These are phyloP conservation scores for Pseudomyrmex cubaensis DNA, from an alignment of 1,140 invertebrate species.

Conservation along the genomic window DNA sequence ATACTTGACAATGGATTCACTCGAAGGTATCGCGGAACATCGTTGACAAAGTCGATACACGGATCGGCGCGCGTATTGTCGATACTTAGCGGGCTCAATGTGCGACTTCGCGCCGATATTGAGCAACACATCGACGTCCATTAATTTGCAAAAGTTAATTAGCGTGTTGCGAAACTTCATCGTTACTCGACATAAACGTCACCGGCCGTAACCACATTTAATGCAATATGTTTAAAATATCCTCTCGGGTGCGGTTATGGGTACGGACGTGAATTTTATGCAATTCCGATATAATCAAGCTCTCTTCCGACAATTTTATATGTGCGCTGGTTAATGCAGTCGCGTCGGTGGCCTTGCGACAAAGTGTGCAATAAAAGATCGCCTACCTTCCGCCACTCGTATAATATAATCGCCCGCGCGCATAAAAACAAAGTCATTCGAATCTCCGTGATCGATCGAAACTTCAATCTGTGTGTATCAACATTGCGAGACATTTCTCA, in stretches of 20 bases:
- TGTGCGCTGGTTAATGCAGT: background rate
- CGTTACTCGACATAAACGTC: background rate
- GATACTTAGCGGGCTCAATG: background rate
- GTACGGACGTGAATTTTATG: background rate
- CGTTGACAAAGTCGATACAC: conserved; percentile 23
- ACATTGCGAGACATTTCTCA: too few relatives aligned
- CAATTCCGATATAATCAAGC: background rate
- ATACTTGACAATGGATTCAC: conserved; percentile 33
- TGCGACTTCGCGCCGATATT: background rate
- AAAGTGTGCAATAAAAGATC: background rate
- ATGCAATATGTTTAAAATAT: background rate
- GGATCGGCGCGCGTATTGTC: background rate
- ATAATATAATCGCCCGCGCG: background rate
- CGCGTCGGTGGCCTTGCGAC: background rate
- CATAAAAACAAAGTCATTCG: too few relatives aligned
- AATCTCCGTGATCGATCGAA: too few relatives aligned
- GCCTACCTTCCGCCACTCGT: background rate
- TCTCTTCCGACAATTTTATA: background rate
- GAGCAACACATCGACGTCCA: background rate
- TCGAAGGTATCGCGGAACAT: conserved; percentile 27
- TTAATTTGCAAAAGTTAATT: conserved; percentile 27
- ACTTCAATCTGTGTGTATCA: too few relatives aligned
- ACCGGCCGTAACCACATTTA: background rate
- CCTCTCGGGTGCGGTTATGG: too few relatives aligned
- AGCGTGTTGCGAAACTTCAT: background rate